Conservation (phyloP, 2,797 vertebrate genomes). For the Enteromius radiatus region DNA sequence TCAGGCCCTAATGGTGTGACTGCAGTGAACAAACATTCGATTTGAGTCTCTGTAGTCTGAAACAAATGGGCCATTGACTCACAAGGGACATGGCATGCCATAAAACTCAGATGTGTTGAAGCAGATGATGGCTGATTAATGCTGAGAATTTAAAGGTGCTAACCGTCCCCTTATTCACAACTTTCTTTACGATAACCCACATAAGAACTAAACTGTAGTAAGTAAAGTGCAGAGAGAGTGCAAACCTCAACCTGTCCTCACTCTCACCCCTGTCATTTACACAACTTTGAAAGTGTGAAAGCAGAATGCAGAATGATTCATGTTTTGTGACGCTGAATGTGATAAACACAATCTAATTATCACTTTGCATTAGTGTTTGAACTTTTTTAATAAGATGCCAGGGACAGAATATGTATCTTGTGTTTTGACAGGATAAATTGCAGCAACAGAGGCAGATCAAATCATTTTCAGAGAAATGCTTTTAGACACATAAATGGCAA, state of each 20-base stretch:
- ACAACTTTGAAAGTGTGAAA: constrained; percentile 44
- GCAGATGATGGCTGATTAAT: constrained; percentile 14
- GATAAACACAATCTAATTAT: constrained; percentile 32
- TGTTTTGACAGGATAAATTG: constrained; percentile 7
- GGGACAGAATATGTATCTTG: not conserved
- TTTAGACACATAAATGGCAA: constrained; percentile 1
- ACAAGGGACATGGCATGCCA: constrained; percentile 20
- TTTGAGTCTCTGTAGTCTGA: not conserved
- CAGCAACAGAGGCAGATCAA: not conserved
- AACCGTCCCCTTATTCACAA: constrained; percentile 25
- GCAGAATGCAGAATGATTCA: constrained; percentile 18
- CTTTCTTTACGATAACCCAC: constrained; percentile 35
- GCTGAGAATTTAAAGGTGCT: constrained; percentile 30
- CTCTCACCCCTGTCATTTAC: constrained; percentile 48
- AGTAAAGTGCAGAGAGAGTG: not conserved
- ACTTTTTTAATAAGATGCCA: not conserved
- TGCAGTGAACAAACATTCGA: not conserved
- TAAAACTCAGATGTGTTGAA: constrained; percentile 32
- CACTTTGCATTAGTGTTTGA: constrained; percentile 9
- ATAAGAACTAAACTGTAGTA: constrained; percentile 20
- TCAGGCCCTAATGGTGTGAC: constrained; percentile 22
- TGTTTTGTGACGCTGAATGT: constrained; percentile 22
- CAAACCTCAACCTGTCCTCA: constrained; percentile 55
- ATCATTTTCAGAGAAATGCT: not conserved
- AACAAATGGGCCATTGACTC: constrained; percentile 34